These are phyloP conservation scores for Karalla daura DNA, from an alignment of 2,797 vertebrate species.

Conservation along the genomic window DNA sequence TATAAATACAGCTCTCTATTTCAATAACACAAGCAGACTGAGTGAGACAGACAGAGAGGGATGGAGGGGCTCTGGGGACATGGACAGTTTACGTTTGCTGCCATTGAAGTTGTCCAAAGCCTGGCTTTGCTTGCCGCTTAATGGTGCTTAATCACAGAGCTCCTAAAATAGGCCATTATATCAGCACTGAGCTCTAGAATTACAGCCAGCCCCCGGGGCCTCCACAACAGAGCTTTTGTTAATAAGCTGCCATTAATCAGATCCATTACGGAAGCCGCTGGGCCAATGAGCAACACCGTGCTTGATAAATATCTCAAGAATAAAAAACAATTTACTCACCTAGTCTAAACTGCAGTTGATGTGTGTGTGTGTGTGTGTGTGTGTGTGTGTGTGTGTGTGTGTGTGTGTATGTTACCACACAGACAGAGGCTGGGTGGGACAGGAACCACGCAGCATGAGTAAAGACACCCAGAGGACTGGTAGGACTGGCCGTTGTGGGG, in stretches of 20 bases:
- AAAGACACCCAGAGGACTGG: constrained; percentile 83
- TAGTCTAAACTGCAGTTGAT: constrained; percentile 74
- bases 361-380: constrained; percentile 29
- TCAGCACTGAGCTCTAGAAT: constrained; percentile 75
- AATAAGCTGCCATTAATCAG: constrained; percentile 85
- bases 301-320: constrained; percentile 82
- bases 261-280: constrained; percentile 78
- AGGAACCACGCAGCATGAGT: constrained; percentile 80
- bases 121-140: constrained; percentile 73
- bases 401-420: constrained; percentile 49
- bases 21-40: constrained; percentile 59
- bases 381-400: constrained; percentile 24
- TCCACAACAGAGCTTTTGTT: constrained; percentile 83
- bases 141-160: constrained; percentile 84
- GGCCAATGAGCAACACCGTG: constrained; percentile 54
- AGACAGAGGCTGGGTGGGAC: constrained; percentile 77
- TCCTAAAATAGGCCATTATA: constrained; percentile 84
- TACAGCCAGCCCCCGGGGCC: constrained; percentile 75
- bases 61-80: constrained; percentile 76
- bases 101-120: constrained; percentile 78
- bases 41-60: constrained; percentile 63
- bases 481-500: constrained; percentile 59
- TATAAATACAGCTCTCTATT: constrained; percentile 68
- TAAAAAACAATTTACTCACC: constrained; percentile 83
- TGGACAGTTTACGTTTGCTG: constrained; percentile 72